These are phyloP conservation scores for Hymenochirus boettgeri DNA, from an alignment of 2,113 vertebrate species.

Conservation along the genomic window DNA sequence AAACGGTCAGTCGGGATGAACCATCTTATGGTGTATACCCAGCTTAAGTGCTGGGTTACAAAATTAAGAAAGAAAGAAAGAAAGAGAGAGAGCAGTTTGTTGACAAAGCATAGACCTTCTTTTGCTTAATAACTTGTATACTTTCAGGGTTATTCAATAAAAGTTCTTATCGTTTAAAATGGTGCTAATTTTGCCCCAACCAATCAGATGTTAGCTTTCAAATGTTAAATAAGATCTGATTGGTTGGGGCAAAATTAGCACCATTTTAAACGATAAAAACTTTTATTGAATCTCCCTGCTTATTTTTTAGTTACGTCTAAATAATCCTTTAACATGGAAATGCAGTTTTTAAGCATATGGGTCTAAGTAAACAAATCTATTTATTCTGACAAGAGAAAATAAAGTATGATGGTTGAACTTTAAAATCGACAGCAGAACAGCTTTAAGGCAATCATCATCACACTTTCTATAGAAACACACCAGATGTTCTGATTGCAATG, in stretches of 20 bases:
- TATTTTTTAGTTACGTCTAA: constrained; percentile 1
- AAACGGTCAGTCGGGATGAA: too few relatives aligned
- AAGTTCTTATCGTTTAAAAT: too few relatives aligned
- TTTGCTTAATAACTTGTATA: too few relatives aligned
- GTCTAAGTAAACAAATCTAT: constrained; percentile 43
- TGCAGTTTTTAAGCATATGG: constrained; percentile 37
- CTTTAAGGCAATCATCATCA: constrained; percentile 49
- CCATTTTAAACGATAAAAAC: too few relatives aligned
- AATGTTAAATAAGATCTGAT: too few relatives aligned
- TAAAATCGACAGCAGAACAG: constrained; percentile 50
- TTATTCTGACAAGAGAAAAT: constrained; percentile 43
- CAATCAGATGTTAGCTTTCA: too few relatives aligned
- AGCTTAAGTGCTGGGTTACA: too few relatives aligned
- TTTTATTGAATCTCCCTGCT: constrained; percentile 12
- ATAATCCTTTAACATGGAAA: constrained; percentile 35
- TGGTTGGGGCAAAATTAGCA: too few relatives aligned
- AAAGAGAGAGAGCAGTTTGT: background rate
- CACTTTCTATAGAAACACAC: constrained; percentile 49
- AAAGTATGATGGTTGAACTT: constrained; percentile 37
- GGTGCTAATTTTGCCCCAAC: too few relatives aligned
- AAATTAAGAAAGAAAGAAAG: too few relatives aligned
- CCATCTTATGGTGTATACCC: too few relatives aligned
- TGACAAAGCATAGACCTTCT: background rate
- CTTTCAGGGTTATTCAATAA: too few relatives aligned
- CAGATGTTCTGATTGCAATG: constrained; percentile 60